Evolutionary conservation across 2,113 vertebrate species (phyloP).

Genomic region (Misgurnus mizolepis): DNA sequence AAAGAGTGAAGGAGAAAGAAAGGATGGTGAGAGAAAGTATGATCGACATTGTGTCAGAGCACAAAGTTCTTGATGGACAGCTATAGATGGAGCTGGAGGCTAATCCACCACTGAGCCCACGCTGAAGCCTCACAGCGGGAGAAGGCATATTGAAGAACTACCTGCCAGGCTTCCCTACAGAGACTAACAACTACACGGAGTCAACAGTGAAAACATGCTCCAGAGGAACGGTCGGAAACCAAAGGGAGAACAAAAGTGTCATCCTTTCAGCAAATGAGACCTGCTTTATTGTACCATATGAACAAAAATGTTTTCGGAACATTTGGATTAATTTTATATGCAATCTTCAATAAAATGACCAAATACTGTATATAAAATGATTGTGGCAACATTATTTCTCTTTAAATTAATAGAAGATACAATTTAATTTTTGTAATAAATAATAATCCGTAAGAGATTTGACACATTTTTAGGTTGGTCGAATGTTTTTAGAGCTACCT

Average conservation of each 20-base stretch:
- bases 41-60: constrained; percentile 60
- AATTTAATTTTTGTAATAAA: no score
- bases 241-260: constrained; percentile 31
- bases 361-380: not conserved
- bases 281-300: not conserved
- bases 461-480: no score
- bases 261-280: constrained; percentile 23
- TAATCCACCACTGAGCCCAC: constrained; percentile 53
- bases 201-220: constrained; percentile 43
- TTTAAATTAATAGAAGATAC: no score
- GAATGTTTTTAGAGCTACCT: not conserved
- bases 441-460: no score
- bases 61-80: constrained; percentile 61
- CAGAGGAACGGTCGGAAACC: constrained; percentile 32
- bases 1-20: constrained; percentile 20
- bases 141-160: constrained; percentile 51
- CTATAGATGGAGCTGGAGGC: constrained; percentile 58
- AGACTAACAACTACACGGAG: constrained; percentile 46
- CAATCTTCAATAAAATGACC: not conserved
- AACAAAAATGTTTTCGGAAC: not conserved
- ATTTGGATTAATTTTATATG: not conserved
- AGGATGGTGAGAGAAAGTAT: constrained; percentile 47
- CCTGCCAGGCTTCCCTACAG: constrained; percentile 53
- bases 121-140: constrained; percentile 47
- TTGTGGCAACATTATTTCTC: not conserved